These are phyloP conservation scores for Nemotelus pantherinus DNA, from an alignment of 2,888 invertebrate species.

Conservation along the genomic window DNA sequence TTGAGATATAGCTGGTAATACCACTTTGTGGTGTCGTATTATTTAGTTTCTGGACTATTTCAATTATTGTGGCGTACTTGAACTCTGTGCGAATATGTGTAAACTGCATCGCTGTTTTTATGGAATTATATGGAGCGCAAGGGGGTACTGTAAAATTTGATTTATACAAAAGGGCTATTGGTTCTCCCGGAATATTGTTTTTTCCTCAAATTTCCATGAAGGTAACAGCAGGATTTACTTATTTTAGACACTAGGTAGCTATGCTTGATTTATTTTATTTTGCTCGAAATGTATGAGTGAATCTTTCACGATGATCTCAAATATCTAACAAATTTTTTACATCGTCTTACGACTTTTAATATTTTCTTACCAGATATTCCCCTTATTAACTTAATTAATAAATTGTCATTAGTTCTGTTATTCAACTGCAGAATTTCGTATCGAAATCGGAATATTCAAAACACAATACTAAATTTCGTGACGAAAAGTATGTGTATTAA, in stretches of 20 bases:
- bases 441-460: too few relatives aligned
- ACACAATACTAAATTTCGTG: too few relatives aligned
- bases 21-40: constrained; percentile 10
- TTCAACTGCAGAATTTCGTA: too few relatives aligned
- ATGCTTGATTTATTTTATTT: too few relatives aligned
- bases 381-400: too few relatives aligned
- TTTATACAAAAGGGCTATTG: constrained; percentile 27
- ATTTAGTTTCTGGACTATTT: constrained; percentile 41
- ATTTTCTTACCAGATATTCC: too few relatives aligned
- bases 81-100: constrained; percentile 46
- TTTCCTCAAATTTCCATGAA: not conserved
- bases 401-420: too few relatives aligned
- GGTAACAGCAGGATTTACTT: constrained; percentile 12
- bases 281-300: too few relatives aligned
- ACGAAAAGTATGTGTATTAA: too few relatives aligned
- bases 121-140: not conserved
- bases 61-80: constrained; percentile 36
- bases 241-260: not conserved
- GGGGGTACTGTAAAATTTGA: not conserved
- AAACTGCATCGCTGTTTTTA: constrained; percentile 51
- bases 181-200: not conserved
- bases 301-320: too few relatives aligned
- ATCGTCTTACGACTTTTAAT: too few relatives aligned
- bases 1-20: constrained; percentile 40
- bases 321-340: too few relatives aligned